Evolutionary conservation across 2,888 invertebrate genomes (phyloP).

Genomic region (Metellina segmentata): DNA sequence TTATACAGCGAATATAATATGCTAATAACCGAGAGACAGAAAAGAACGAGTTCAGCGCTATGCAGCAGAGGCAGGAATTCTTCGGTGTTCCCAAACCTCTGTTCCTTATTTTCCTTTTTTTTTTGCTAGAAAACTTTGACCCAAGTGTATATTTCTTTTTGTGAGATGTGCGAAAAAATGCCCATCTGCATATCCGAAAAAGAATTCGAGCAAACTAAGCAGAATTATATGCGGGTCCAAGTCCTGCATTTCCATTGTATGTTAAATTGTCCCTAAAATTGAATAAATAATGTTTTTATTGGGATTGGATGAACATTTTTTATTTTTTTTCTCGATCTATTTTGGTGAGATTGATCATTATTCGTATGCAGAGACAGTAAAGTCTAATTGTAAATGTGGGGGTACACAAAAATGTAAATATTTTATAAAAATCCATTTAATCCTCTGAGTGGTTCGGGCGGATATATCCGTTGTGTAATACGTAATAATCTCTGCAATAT

Average conservation of each 20-base stretch:
- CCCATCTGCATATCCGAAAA: background rate
- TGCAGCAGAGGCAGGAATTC: constrained; percentile 20
- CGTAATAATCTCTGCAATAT: too few species aligned
- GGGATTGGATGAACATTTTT: too few species aligned
- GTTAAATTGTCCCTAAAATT: background rate
- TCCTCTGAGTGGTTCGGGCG: too few species aligned
- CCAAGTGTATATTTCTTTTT: constrained; percentile 3
- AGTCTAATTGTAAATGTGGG: too few species aligned
- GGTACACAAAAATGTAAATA: too few species aligned
- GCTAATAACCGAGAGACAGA: constrained; percentile 59
- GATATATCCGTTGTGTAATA: too few species aligned
- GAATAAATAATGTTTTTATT: background rate
- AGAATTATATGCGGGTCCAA: background rate
- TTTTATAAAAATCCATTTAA: too few species aligned
- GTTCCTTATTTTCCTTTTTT: constrained; percentile 1
- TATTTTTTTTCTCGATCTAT: background rate
- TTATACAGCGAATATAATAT: constrained; percentile 73
- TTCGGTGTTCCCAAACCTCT: constrained; percentile 8
- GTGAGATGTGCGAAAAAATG: constrained; percentile 3
- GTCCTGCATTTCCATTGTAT: background rate
- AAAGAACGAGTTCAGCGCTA: constrained; percentile 47
- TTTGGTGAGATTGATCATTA: constrained; percentile 2
- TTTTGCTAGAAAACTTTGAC: constrained; percentile 12
- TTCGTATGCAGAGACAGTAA: background rate
- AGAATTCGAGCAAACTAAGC: constrained; percentile 7